Base-by-base conservation (phyloP, 2,888 invertebrate species). In the Tortricodes alternella region DNA sequence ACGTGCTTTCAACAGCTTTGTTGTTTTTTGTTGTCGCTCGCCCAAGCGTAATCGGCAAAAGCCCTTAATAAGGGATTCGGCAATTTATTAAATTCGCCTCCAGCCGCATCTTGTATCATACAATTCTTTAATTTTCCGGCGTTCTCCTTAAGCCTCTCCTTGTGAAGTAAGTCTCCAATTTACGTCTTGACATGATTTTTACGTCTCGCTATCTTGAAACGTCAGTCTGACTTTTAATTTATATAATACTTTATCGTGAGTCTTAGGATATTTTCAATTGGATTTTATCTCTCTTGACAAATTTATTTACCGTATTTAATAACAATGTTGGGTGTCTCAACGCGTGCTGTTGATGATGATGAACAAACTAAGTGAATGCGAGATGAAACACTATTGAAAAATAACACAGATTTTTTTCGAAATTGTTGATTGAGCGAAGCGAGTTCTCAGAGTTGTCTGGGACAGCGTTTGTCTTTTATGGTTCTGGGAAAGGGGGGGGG, bases 51-150 rank as follows among this genome's bases (percentile, higher is more conserved):
- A 48, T 34, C 38, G 46, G 34, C 23, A 48, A 19, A 23, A 53
- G 46, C 21, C 46, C 53, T 41, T 48, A 48, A 53, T 53, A 48
- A 48, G 53, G 46, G 53, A 53, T 48, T 53, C 37, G 23, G 53
- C 29, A 58, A 58, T 48, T 58, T 48, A 44, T 49, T 58, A 58
- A 49, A 44, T 46, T 49, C 53, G 43, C 34, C 49, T 23, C 27
- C 19, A 15, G 32, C 48, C 35, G 21, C 24, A 3, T 21, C 41
- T 44, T 49, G 49, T 53, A 19, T 53, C 44, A 39, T 50, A 59
- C 41, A 23, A 50, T 53, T 59, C 53, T 50, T 59, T 53, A 59
- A 59, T 59, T 53, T 53, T 44, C 49, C 53, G 39, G 34, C 46
- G 49, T 35, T 29, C 32, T 34, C 34, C 53, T 21, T 35, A 39